Percentiles rank a stretch among this genome's conserved stretches.
phyloP scores from a whole-genome alignment of 2,797 vertebrate species.

The Scleropages formosus region DNA sequence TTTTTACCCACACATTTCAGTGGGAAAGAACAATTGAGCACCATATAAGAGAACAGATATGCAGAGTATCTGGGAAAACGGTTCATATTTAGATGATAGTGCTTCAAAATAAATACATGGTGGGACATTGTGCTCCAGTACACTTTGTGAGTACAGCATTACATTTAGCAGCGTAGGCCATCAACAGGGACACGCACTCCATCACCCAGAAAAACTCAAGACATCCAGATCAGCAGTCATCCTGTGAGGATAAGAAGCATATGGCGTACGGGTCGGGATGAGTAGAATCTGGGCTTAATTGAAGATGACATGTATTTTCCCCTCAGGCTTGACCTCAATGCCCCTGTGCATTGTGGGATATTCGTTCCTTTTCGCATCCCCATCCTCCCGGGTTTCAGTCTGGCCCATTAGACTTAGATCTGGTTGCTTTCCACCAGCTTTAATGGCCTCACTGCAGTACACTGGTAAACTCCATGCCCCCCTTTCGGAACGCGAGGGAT shows the following conservation, averaged over 20 bases:
- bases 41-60: not conserved
- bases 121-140: constrained; percentile 4
- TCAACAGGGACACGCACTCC: not conserved
- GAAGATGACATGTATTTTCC: not conserved
- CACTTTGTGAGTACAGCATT: not conserved
- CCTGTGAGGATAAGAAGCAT: constrained; percentile 6
- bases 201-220: not conserved
- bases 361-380: not conserved
- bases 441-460: not conserved
- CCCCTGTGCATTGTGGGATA: constrained; percentile 14
- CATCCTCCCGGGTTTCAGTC: not conserved
- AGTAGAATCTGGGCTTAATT: constrained; percentile 5
- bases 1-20: not conserved
- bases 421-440: not conserved
- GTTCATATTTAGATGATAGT: not conserved
- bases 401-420: not conserved
- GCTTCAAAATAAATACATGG: constrained; percentile 11
- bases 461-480: not conserved
- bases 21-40: too few species aligned
- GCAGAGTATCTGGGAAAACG: not conserved
- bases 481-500: too few species aligned
- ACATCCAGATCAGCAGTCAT: not conserved
- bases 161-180: not conserved
- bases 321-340: constrained; percentile 9
- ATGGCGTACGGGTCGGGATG: not conserved